These are phyloP conservation scores for Hirtodrosophila duncani DNA, from an alignment of 2,888 invertebrate genomes.

Conservation along the genomic window DNA sequence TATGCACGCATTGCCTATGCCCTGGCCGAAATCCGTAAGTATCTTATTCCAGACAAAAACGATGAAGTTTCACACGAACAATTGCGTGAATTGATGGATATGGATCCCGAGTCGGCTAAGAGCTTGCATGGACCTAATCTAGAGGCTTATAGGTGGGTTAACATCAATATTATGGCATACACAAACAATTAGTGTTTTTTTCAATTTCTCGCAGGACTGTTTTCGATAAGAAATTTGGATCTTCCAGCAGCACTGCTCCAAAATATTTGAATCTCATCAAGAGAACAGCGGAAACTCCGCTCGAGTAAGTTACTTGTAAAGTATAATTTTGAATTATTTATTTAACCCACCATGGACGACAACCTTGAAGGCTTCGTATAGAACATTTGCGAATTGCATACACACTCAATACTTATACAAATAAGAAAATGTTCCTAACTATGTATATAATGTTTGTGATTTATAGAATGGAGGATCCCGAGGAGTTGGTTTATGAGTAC, in stretches of 20 bases:
- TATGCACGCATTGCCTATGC: slow-evolving; percentile 82
- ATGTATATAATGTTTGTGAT: slow-evolving; percentile 3
- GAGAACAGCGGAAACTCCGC: slow-evolving; percentile 65
- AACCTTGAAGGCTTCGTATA: slow-evolving; percentile 4
- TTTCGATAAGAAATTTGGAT: slow-evolving; percentile 60
- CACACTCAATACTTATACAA: no score
- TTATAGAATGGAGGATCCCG: slow-evolving; percentile 54
- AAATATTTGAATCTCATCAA: slow-evolving; percentile 69
- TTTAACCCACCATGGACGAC: slow-evolving; percentile 13
- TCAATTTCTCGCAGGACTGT: slow-evolving; percentile 53
- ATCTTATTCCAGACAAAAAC: slow-evolving; percentile 72
- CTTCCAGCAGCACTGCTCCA: slow-evolving; percentile 45
- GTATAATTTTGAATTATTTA: slow-evolving; percentile 56
- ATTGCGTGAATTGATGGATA: slow-evolving; percentile 65
- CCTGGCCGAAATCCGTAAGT: slow-evolving; percentile 71
- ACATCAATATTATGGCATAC: neutral
- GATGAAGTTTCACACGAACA: slow-evolving; percentile 71
- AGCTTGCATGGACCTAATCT: slow-evolving; percentile 59
- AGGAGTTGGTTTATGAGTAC: slow-evolving; percentile 58
- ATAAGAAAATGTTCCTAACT: no score
- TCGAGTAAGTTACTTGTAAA: slow-evolving; percentile 69
- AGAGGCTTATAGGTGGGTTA: slow-evolving; percentile 54
- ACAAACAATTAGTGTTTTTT: neutral
- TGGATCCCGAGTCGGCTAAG: slow-evolving; percentile 66
- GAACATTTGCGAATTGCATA: no score